Conservation (phyloP, 2,888 invertebrate genomes). For the Drosophila mimica region DNA sequence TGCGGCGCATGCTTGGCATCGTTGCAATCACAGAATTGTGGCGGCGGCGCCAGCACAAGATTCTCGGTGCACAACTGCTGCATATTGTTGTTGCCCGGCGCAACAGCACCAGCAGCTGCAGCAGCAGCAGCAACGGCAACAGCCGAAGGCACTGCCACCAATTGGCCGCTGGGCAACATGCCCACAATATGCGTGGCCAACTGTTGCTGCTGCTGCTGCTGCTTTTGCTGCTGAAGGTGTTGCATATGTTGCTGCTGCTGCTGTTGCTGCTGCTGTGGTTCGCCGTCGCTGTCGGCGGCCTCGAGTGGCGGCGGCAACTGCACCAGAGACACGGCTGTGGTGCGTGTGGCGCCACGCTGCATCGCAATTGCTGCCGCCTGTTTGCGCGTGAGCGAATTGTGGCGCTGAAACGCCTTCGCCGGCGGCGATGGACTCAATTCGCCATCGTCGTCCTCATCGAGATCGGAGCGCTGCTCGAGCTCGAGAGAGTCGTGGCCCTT, state of each 20-base stretch:
- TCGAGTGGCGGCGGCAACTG: constrained; percentile 93
- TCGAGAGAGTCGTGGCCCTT: constrained; percentile 78
- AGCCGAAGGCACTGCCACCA: constrained; percentile 76
- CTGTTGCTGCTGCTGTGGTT: constrained; percentile 81
- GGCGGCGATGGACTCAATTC: constrained; percentile 85
- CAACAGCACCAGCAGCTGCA: constrained; percentile 50
- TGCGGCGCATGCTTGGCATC: constrained; percentile 85
- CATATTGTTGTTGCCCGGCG: constrained; percentile 75
- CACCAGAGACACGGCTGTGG: constrained; percentile 90
- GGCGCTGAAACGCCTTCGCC: constrained; percentile 86
- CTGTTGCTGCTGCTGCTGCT: constrained; percentile 64
- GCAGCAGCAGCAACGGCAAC: constrained; percentile 68
- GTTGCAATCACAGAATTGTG: constrained; percentile 93
- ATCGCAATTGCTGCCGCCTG: constrained; percentile 87
- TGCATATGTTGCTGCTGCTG: constrained; percentile 35
- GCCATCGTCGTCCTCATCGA: constrained; percentile 82
- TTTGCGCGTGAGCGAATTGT: constrained; percentile 88
- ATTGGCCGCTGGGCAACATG: constrained; percentile 74
- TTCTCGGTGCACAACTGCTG: constrained; percentile 85
- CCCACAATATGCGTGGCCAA: constrained; percentile 78
- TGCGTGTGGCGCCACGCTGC: constrained; percentile 87
- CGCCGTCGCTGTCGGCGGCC: constrained; percentile 89
- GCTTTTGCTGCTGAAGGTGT: constrained; percentile 44
- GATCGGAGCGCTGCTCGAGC: constrained; percentile 83
- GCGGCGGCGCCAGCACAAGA: constrained; percentile 92